Evolutionary conservation across 2,888 invertebrate genomes (phyloP).

Genomic region (Orthonychiurus folsomi): DNA sequence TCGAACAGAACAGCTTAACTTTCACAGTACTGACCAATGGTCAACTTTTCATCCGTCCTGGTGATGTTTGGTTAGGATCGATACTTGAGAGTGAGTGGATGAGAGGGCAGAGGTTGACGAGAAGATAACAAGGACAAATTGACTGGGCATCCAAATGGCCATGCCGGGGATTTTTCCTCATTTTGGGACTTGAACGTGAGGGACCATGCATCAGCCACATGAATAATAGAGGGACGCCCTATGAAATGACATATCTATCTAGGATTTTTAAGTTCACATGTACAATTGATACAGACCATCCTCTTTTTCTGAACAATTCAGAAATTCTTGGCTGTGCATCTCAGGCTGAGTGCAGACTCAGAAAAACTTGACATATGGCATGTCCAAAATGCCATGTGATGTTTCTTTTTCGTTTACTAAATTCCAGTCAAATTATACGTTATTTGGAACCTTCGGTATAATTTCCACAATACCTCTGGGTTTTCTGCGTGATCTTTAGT

Average conservation of each 20-base stretch:
- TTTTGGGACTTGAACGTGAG: neutral
- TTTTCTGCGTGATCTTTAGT: no score
- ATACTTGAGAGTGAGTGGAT: neutral
- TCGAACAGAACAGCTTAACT: neutral
- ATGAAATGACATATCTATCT: neutral
- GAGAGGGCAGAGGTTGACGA: neutral
- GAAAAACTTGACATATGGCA: no score
- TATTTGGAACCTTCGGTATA: no score
- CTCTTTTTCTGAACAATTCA: no score
- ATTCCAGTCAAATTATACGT: no score
- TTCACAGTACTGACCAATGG: neutral
- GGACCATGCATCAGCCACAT: neutral
- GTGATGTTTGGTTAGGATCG: neutral
- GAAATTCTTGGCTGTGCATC: no score
- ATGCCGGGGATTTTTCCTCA: no score
- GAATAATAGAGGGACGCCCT: neutral
- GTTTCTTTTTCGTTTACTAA: no score
- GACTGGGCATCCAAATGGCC: neutral
- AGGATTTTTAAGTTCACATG: neutral
- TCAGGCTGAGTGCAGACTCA: no score
- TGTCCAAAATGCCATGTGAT: no score
- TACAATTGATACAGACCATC: no score
- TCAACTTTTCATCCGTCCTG: neutral
- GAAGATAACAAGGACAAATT: constrained; percentile 1
- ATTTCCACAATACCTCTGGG: no score